Evolutionary conservation across 92 coral and sea anemone genomes (phyloP), one percentile per base, ranked within the genome.

Genomic region (Virgularia gustaviana): DNA sequence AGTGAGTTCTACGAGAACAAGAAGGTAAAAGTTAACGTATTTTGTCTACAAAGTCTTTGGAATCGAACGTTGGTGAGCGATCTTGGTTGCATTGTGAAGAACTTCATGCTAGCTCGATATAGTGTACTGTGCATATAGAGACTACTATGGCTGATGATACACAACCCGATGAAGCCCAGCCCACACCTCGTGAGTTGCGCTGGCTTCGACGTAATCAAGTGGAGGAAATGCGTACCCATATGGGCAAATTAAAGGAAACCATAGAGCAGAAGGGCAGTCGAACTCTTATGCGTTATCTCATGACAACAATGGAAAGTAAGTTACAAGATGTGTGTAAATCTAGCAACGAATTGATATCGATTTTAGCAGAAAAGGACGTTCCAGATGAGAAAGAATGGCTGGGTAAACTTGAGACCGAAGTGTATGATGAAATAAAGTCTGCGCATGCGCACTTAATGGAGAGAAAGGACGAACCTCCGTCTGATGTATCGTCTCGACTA

Each of bases 391-490:
- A 16, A 58, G 41, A 58, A 12, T 58, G 65, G 65, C 22, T 58
- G 13, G 12, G 18, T 23, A 58, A 33, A n/a, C 0, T 33, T 1
- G 65, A 58, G 65, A 43, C 43, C 8, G 66, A 60, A 30, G 65
- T 33, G 2, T 59, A 9, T 30, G 1, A n/a, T 59, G 41, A 30
- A 59, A 19, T 59, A 59, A 59, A 9, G 20, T 23, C 32, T 32
- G 65, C 66, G 10, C 66, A 60, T 60, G 66, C 5, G 19, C 66
- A 60, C 45, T 35, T 60, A 47, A 60, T 60, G 43, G 44, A 32
- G 19, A 11, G 66, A 1, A 32, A 19, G 28, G 27, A 35, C 11
- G 66, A 60, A 60, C 42, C 66, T 15, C 25, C 66, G 7, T 60
- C 65, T 23, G 65, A 59, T 19, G 39, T 13, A 0, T 20, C 22